A percentile compares a stretch with the other conserved stretches of the same genome.
Conservation (phyloP, 2,113 vertebrate species). For the Potamarius usumacintae region DNA sequence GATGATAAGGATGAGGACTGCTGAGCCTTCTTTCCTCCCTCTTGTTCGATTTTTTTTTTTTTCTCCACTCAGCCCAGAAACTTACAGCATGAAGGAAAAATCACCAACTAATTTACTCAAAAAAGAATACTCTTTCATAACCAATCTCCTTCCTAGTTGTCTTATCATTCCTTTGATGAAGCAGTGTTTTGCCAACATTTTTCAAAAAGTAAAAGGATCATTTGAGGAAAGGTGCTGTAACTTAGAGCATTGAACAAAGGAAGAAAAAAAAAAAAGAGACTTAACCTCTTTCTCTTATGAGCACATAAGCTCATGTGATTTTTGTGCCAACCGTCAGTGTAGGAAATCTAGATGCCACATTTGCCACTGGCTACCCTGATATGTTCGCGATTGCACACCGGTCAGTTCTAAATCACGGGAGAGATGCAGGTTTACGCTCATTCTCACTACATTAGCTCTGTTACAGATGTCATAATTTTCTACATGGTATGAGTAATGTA, state of each 20-base stretch:
- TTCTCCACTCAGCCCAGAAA: background rate
- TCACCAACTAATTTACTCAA: conserved; percentile 8
- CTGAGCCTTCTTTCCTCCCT: conserved; percentile 57
- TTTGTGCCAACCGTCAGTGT: background rate
- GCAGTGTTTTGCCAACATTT: conserved; percentile 15
- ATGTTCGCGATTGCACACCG: background rate
- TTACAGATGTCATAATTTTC: background rate
- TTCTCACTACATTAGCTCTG: too few species aligned
- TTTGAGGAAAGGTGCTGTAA: conserved; percentile 16
- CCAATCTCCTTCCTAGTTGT: conserved; percentile 1
- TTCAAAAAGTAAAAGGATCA: background rate
- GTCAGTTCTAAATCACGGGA: background rate
- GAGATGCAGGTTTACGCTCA: background rate
- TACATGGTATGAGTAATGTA: background rate
- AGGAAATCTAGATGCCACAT: conserved; percentile 10
- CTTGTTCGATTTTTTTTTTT: background rate
- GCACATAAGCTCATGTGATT: conserved; percentile 10
- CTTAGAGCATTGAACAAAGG: conserved; percentile 23
- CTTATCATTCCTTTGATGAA: conserved; percentile 10
- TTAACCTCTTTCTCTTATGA: background rate
- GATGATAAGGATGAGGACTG: conserved; percentile 86
- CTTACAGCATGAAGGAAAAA: conserved; percentile 17
- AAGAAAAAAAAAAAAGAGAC: background rate
- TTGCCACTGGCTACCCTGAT: background rate
- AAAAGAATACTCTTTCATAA: conserved; percentile 15